phyloP scores from a whole-genome alignment of 1,140 invertebrate genomes.

The Drosophila triauraria region DNA sequence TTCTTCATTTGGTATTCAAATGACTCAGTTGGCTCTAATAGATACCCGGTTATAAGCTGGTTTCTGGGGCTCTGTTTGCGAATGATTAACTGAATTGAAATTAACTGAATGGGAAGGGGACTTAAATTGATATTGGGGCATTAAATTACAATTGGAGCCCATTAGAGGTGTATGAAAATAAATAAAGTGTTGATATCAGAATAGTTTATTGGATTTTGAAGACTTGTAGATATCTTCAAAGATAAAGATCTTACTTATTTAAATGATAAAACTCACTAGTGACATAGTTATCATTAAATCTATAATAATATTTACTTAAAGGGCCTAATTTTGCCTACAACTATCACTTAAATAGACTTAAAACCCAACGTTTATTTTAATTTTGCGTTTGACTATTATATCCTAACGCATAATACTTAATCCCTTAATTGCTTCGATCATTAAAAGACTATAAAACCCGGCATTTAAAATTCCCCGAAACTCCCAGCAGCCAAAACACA shows the following conservation, averaged over 20 bases:
- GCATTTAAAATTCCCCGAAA: conserved; percentile 9
- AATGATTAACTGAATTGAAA: conserved; percentile 33
- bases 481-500: conserved; percentile 33
- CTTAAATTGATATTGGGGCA: conserved; percentile 8
- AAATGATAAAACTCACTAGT: too few relatives aligned
- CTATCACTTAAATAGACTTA: too few relatives aligned
- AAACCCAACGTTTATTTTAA: too few relatives aligned
- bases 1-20: conserved; percentile 48
- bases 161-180: background rate
- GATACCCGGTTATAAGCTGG: conserved; percentile 19
- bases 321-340: too few relatives aligned
- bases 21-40: conserved; percentile 34
- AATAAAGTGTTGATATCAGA: background rate
- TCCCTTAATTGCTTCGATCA: conserved; percentile 7
- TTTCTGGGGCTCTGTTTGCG: conserved; percentile 31
- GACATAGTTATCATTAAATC: too few relatives aligned
- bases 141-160: conserved; percentile 6
- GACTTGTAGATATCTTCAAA: too few relatives aligned
- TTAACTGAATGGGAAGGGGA: conserved; percentile 22
- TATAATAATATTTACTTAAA: too few relatives aligned
- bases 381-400: too few relatives aligned
- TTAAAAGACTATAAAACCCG: conserved; percentile 37
- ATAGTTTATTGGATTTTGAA: too few relatives aligned
- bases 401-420: background rate
- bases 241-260: too few relatives aligned